Conservation (phyloP, 2,797 vertebrate species). For the Ciconia nigra region DNA sequence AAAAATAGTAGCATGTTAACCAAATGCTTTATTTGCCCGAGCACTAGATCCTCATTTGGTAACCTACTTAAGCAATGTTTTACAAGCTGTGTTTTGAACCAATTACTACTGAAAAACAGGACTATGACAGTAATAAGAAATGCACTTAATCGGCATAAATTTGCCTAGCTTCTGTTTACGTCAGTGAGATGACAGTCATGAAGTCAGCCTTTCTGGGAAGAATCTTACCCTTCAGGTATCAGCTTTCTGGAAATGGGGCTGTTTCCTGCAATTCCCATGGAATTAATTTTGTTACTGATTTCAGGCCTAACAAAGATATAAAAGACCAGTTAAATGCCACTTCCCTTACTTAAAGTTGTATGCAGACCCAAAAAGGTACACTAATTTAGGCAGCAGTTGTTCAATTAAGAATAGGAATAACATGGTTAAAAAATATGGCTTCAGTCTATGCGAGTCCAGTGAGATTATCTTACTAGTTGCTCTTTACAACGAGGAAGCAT, state of each 20-base stretch:
- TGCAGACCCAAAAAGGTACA: not conserved
- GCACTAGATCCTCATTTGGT: not conserved
- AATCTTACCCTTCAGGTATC: not conserved
- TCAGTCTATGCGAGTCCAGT: accelerated
- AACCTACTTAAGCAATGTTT: not conserved
- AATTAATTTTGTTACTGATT: not conserved
- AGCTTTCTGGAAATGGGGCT: not conserved
- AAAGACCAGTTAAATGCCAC: not conserved
- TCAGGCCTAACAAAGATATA: not conserved
- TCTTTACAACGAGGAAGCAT: constrained; percentile 7
- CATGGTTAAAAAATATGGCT: not conserved
- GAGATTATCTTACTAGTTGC: not conserved
- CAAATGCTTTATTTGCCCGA: not conserved
- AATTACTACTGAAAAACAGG: not conserved
- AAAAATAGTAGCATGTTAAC: not conserved
- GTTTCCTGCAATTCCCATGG: not conserved
- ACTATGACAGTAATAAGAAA: not conserved
- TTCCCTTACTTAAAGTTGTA: not conserved
- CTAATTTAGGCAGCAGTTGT: not conserved
- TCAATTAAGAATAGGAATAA: not conserved
- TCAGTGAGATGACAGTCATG: not conserved
- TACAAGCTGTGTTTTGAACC: not conserved
- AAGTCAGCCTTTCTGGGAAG: not conserved
- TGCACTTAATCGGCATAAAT: not conserved
- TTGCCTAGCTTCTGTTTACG: not conserved